Evolutionary conservation across 1,140 invertebrate species (phyloP).

Genomic region (Leptinotarsa defecta): DNA sequence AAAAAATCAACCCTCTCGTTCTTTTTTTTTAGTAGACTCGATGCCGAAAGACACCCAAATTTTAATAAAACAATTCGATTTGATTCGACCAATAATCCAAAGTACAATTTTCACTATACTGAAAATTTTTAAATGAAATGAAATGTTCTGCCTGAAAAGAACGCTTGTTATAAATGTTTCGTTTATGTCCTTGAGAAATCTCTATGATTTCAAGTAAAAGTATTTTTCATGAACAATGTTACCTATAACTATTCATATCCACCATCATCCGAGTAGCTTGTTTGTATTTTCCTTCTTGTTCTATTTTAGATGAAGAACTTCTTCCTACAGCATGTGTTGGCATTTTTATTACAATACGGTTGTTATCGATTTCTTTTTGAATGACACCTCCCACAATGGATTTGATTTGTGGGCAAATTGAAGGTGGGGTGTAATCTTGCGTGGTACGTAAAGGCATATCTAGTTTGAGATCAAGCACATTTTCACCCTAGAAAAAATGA

Average conservation of each 20-base stretch:
- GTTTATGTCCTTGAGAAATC: not conserved
- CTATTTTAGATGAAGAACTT: slow-evolving; percentile 46
- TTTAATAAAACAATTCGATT: not conserved
- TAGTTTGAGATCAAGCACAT: slow-evolving; percentile 81
- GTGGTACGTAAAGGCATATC: slow-evolving; percentile 81
- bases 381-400: slow-evolving; percentile 52
- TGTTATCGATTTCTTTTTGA: slow-evolving; percentile 49
- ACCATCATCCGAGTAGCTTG: slow-evolving; percentile 50
- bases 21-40: not conserved
- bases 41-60: not conserved
- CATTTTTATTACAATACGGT: slow-evolving; percentile 50
- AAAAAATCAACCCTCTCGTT: not conserved
- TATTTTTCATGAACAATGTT: slow-evolving; percentile 16
- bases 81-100: not conserved
- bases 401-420: slow-evolving; percentile 53
- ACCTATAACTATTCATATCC: slow-evolving; percentile 57
- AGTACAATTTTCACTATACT: not conserved
- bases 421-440: slow-evolving; percentile 66
- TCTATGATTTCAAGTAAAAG: not conserved
- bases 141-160: not conserved
- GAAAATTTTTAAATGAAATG: not conserved
- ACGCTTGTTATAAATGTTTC: not conserved
- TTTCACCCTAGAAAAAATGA: slow-evolving; percentile 74
- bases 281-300: slow-evolving; percentile 52
- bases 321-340: slow-evolving; percentile 47